phyloP scores from a whole-genome alignment of 2,888 invertebrate species.

The Hirudinaria manillensis region DNA sequence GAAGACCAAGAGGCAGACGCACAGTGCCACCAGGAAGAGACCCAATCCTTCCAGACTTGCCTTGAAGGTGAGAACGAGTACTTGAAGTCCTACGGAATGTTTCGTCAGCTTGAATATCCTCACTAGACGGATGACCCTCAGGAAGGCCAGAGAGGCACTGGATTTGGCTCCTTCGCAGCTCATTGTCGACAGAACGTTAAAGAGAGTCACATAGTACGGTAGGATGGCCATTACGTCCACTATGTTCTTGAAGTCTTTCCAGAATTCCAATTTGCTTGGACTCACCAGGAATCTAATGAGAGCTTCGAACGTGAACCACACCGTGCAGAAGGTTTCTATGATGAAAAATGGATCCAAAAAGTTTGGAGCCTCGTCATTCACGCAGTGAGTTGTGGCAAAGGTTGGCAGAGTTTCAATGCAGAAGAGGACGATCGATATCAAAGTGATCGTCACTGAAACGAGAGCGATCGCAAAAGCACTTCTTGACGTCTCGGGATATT shows the following conservation, averaged over 20 bases:
- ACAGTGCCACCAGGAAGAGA: slow-evolving; percentile 56
- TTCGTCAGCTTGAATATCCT: slow-evolving; percentile 57
- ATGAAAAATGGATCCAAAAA: slow-evolving; percentile 55
- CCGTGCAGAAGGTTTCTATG: slow-evolving; percentile 56
- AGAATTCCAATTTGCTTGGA: slow-evolving; percentile 55
- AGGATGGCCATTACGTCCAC: slow-evolving; percentile 57
- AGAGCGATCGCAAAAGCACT: slow-evolving; percentile 51
- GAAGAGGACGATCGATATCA: slow-evolving; percentile 52
- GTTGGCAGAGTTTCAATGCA: slow-evolving; percentile 52
- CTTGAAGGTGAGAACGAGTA: slow-evolving; percentile 56
- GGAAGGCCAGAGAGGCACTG: slow-evolving; percentile 56
- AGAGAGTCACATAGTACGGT: slow-evolving; percentile 57
- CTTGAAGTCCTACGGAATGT: slow-evolving; percentile 57
- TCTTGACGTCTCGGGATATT: slow-evolving; percentile 52
- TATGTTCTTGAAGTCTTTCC: slow-evolving; percentile 56
- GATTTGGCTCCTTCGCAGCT: slow-evolving; percentile 52
- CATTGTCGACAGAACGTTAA: slow-evolving; percentile 48
- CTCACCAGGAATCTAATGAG: slow-evolving; percentile 54
- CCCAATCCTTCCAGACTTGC: slow-evolving; percentile 56
- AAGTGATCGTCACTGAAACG: slow-evolving; percentile 50
- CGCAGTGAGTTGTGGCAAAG: slow-evolving; percentile 45
- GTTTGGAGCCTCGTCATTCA: slow-evolving; percentile 45
- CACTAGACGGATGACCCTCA: slow-evolving; percentile 56
- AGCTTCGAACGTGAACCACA: slow-evolving; percentile 57
- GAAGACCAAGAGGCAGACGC: slow-evolving; percentile 55